Evolutionary conservation across 2,888 invertebrate species (phyloP), one percentile per base, ranked within the genome.

Genomic region (Pantelozetes paolii): DNA sequence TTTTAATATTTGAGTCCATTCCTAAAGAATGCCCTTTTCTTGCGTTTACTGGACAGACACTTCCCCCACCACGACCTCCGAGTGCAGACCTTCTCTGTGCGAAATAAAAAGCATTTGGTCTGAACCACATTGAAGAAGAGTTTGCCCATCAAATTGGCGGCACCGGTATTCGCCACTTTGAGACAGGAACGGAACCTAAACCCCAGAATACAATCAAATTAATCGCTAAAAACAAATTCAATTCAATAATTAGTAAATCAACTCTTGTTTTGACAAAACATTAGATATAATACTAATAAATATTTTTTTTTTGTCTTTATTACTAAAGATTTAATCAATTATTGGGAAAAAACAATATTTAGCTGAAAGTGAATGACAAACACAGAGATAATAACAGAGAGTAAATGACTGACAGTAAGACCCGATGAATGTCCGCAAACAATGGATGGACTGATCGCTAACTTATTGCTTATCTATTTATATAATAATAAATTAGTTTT

Each of bases 71-170:
- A 91, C 0, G 89, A 88, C 8, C 89, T 85, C 79, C 89, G 86
- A 9, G 86, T 85, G 83, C 96, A 96, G 32, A 88, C 85, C 78
- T 88, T 88, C 77, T 90, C 89, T 1, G 88, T 87, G 80, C 90
- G 90, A 57, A 97, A 84, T 0, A 90, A 87, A 83, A 97, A 96
- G 80, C 97, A 97, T 81, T 93, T 91, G 0, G 92, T 91, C 81
- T 93, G 93, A n/a, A 96, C 89, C 62, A 95, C 86, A 84, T 96
- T 94, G 87, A 97, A 97, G 86, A 94, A 97, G 42, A 96, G 85
- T 80, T 91, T 91, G 2, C 94, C 94, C 73, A 94, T 92, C 83
- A 94, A 87, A 81, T 92, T 91, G 11, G 95, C 91, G 13, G 93
- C 90, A 8, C 90, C 89, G 0, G 92, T 91, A 78, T 89, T 88